Evolutionary conservation across 2,888 invertebrate genomes (phyloP).

Genomic region (Drosophila parthenogenetica): DNA sequence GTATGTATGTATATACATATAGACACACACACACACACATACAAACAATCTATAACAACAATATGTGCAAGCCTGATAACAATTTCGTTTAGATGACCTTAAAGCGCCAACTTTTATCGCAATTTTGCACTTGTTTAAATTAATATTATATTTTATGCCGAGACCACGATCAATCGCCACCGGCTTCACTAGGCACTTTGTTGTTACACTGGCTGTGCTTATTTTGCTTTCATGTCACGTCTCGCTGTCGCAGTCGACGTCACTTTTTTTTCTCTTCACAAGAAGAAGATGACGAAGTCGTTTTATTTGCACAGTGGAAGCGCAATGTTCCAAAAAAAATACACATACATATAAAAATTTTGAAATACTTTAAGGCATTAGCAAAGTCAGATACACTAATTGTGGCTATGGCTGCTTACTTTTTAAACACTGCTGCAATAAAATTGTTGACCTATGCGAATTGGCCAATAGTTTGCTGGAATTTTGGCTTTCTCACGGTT

Average conservation of each 20-base stretch:
- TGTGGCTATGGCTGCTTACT: constrained; percentile 56
- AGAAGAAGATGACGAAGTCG: constrained; percentile 79
- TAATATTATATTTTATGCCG: constrained; percentile 18
- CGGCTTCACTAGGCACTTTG: constrained; percentile 52
- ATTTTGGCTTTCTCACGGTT: constrained; percentile 65
- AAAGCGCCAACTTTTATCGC: constrained; percentile 29
- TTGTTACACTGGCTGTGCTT: constrained; percentile 38
- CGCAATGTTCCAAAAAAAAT: constrained; percentile 25
- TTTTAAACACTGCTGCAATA: constrained; percentile 33
- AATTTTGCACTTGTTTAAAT: constrained; percentile 48
- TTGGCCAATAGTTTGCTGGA: constrained; percentile 61
- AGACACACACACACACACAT: background rate
- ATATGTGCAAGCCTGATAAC: constrained; percentile 25
- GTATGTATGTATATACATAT: constrained; percentile 5
- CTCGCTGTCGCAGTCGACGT: constrained; percentile 54
- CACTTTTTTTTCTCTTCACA: constrained; percentile 48
- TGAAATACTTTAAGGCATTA: constrained; percentile 14
- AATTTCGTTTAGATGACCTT: constrained; percentile 28
- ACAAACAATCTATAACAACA: constrained; percentile 11
- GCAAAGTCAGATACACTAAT: background rate
- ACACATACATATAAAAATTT: background rate
- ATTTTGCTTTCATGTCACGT: constrained; percentile 75
- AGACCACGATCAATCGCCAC: constrained; percentile 38
- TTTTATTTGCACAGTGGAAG: constrained; percentile 64
- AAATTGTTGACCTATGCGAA: constrained; percentile 39